phyloP scores from a whole-genome alignment of 2,113 vertebrate species.

The Megaceryle torquata region DNA sequence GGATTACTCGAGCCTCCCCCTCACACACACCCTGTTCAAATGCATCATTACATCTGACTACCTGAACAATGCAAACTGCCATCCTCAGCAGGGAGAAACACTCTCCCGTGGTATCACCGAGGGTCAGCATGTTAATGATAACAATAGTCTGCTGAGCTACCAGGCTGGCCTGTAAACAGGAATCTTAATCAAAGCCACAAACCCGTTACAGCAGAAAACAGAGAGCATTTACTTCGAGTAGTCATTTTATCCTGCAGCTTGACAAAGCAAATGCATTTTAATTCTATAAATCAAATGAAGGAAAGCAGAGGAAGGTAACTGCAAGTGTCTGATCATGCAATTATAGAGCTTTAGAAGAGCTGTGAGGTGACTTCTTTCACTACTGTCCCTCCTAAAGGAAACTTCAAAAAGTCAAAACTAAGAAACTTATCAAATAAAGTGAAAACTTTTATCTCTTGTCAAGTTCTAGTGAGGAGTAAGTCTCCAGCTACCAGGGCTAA shows the following conservation, averaged over 20 bases:
- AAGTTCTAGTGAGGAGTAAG: not conserved
- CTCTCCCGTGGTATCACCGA: constrained; percentile 40
- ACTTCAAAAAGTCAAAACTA: not conserved
- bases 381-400: not conserved
- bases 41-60: constrained; percentile 45
- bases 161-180: constrained; percentile 59
- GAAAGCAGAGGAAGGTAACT: not conserved
- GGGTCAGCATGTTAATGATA: constrained; percentile 59
- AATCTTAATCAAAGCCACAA: constrained; percentile 53
- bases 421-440: not conserved
- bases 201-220: constrained; percentile 5
- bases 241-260: not conserved
- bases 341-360: not conserved
- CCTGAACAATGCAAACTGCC: constrained; percentile 68
- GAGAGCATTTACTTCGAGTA: constrained; percentile 21
- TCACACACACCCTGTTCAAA: not conserved
- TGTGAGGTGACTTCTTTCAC: not conserved
- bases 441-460: constrained; percentile 2
- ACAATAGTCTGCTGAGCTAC: constrained; percentile 66
- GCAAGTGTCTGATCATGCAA: not conserved
- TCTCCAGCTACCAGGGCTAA: not conserved
- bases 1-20: constrained; percentile 44
- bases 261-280: constrained; percentile 2
- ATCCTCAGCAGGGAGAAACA: constrained; percentile 58
- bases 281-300: constrained; percentile 12